Base-by-base conservation (phyloP, 2,888 invertebrate species). In the Ametastegia equiseti region DNA sequence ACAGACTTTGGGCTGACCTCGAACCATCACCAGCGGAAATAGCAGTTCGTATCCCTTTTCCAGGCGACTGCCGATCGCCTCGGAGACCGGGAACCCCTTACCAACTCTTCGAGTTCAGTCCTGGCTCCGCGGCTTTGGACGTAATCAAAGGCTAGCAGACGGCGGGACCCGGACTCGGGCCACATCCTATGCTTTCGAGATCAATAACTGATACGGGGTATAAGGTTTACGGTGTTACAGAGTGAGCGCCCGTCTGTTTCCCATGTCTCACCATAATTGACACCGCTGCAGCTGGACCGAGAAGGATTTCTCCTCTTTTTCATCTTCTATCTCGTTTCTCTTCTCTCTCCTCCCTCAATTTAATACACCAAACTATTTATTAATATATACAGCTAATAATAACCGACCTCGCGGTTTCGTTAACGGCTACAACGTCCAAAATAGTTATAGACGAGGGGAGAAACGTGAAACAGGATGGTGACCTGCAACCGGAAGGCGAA, bases 171-270 rank as follows among this genome's bases (percentile, higher is more conserved):
- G 54, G 30, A 15, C 42, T 23, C 19, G 63, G 78, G 60, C 78
- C 42, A 63, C 63, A 42, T 78, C 78, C 42, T 33, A 4, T 42
- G 42, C 78, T 78, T 60, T 19, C 57, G 60, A 78, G 78, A 78
- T 78, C 78, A 78, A 78, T 78, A 78, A 78, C 78, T 78, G 78
- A 78, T 78, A 78, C 75, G 78, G 78, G 42, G 60, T 78, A 78
- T n/a, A n/a, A 60, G 27, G 57, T n/a, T 57, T 78, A 45, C 78
- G 54, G 71, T n/a, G 71, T 71, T 71, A 42, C 54, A 36, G 50
- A 36, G 36, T 75, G 50, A 27, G 75, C 50, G 75, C 50, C 33
- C 23, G 45, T 19, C 54, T 54, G 42, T 78, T 63, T 57, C 57
- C n/a, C 27, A 27, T 45, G 78, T 42, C 78, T 78, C 60, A n/a